Conservation (phyloP, 2,113 vertebrate genomes). For the Donacobius atricapilla region DNA sequence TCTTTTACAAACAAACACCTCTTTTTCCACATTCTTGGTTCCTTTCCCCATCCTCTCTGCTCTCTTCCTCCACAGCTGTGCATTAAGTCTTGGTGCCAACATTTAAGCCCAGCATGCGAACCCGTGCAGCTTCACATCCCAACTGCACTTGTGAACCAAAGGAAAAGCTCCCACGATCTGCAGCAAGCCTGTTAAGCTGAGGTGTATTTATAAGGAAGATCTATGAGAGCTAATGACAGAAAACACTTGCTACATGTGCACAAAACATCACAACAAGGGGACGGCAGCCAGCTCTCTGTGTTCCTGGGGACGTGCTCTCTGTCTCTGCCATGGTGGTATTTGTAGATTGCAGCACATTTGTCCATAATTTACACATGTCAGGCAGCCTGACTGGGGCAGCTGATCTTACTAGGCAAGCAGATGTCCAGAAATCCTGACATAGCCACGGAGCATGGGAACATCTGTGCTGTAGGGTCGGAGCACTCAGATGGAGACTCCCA, state of each 20-base stretch:
- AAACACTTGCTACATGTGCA: background rate
- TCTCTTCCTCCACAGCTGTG: background rate
- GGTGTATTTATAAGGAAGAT: background rate
- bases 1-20: background rate
- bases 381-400: background rate
- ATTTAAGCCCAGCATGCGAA: background rate
- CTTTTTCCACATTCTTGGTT: background rate
- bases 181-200: background rate
- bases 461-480: background rate
- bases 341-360: background rate
- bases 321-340: rapidly evolving
- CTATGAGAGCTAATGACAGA: background rate
- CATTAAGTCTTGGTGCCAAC: background rate
- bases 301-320: background rate
- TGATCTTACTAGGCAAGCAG: background rate
- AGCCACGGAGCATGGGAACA: background rate
- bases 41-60: background rate
- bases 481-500: background rate
- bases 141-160: background rate
- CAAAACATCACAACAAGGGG: background rate
- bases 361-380: constrained; percentile 12
- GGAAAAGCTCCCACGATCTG: background rate
- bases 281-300: background rate
- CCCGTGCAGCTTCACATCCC: background rate
- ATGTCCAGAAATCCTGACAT: constrained; percentile 40